Base-by-base conservation (phyloP, 2,888 invertebrate genomes). In the Ormyrus rosae region DNA sequence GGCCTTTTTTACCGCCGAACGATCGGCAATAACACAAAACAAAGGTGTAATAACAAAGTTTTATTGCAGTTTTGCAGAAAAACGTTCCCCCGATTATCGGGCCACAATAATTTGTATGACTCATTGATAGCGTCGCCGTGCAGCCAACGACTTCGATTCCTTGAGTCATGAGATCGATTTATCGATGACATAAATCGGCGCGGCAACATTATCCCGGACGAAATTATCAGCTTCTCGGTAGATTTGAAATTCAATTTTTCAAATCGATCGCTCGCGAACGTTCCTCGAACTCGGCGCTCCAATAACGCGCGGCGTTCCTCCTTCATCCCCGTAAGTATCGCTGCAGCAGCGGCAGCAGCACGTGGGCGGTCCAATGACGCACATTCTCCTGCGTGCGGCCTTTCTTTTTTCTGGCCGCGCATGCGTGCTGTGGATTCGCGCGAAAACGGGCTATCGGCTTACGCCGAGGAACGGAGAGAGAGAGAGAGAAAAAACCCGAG, bases 371-470 rank as follows among this genome's bases (percentile, higher is more conserved):
- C 71, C 53, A 10, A 9, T 67, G 10, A 6, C 53, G 11, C 68
- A 11, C 68, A 11, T 9, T 11, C 67, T 5, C 19, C 6, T 48
- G n/a, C 13, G 48, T 65, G 10, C 34, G 34, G 34, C 34, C 34
- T 34, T 34, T 34, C 34, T 34, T 34, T 34, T 34, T 7, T 73
- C 13, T 11, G 11, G 19, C 34, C 10, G 34, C 34, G 45, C 19
- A 56, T 76, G 50, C 63, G 34, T 34, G 19, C 34, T 13, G 34
- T 51, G 45, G 50, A 56, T 76, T 60, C 63, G 34, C 70, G 70
- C 64, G 75, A 75, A 67, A 58, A 75, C 55, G 55, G 56, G 69
- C 76, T 76, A 76, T 76, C 76, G 61, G 68, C 69, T 76, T 76
- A 77, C 69, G 34, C 48, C 19, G 64, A 9, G 45, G 34, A 34